A percentile compares a stretch with the other conserved stretches of the same genome.
phyloP scores from a whole-genome alignment of 2,888 invertebrate species.

The Nephrotoma flavescens region DNA sequence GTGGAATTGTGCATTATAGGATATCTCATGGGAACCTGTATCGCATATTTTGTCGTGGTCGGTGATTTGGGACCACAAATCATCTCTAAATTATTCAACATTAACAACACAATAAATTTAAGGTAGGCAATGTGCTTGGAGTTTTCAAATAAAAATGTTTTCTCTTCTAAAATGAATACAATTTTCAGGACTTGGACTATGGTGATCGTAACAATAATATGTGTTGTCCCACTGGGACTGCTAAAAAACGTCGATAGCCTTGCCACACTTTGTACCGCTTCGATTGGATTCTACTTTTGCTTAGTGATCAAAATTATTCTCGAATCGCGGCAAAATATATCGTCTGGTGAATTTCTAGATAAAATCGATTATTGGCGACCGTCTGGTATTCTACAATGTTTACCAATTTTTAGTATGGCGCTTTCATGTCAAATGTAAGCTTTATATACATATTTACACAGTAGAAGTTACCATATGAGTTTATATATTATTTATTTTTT shows the following conservation, averaged over 20 bases:
- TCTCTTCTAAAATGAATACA: conserved; percentile 8
- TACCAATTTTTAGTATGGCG: conserved; percentile 95
- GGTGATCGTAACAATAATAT: conserved; percentile 55
- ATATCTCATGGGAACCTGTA: conserved; percentile 84
- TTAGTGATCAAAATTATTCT: conserved; percentile 71
- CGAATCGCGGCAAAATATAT: conserved; percentile 62
- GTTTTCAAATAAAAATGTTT: background rate
- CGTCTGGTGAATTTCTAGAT: conserved; percentile 56
- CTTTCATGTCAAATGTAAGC: conserved; percentile 90
- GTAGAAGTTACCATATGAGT: background rate
- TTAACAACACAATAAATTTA: conserved; percentile 50
- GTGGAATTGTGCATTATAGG: conserved; percentile 90
- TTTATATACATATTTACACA: background rate
- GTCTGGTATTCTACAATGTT: conserved; percentile 72
- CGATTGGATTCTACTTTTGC: conserved; percentile 82
- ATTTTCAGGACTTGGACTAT: conserved; percentile 48
- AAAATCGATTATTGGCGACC: conserved; percentile 69
- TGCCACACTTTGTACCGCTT: conserved; percentile 72
- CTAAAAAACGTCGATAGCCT: conserved; percentile 81
- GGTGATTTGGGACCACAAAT: conserved; percentile 93
- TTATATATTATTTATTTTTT: background rate
- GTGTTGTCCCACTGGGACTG: conserved; percentile 80
- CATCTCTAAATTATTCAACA: conserved; percentile 58
- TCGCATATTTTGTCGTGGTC: conserved; percentile 95
- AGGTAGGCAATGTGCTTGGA: conserved; percentile 30